Conservation (phyloP, 2,113 vertebrate genomes). For the Anguilla japonica region DNA sequence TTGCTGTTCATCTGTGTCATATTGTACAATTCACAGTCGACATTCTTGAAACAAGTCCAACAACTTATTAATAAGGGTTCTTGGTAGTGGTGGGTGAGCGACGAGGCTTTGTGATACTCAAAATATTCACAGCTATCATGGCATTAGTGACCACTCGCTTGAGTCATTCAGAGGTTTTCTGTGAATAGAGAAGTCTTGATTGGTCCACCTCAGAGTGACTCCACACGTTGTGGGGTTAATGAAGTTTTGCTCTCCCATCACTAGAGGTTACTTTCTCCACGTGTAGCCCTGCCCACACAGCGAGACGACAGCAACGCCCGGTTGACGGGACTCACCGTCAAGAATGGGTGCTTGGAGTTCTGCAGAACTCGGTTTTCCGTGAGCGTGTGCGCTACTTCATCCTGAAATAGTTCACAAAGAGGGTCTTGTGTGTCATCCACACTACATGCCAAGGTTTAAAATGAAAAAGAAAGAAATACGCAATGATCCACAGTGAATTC, state of each 20-base stretch:
- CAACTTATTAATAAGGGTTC: too few relatives aligned
- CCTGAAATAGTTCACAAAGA: conserved; percentile 71
- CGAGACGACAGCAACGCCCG: neutral
- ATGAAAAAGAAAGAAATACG: neutral
- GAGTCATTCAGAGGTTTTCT: neutral
- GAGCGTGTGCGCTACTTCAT: conserved; percentile 96
- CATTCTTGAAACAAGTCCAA: too few relatives aligned
- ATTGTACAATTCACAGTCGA: too few relatives aligned
- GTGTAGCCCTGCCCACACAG: conserved; percentile 14
- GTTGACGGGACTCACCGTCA: conserved; percentile 79
- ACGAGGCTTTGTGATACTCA: conserved; percentile 16
- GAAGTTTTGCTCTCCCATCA: neutral
- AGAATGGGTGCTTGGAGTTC: conserved; percentile 94
- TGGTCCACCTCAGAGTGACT: neutral
- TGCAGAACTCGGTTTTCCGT: conserved; percentile 95
- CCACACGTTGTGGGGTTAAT: neutral
- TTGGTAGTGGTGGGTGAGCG: too few relatives aligned
- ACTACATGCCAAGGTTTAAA: neutral
- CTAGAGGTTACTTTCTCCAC: neutral
- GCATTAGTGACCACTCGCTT: neutral
- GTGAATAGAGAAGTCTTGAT: neutral
- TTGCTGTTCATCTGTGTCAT: too few relatives aligned
- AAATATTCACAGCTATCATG: neutral
- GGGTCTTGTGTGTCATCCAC: conserved; percentile 3
- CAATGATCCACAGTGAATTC: conserved; percentile 1